Evolutionary conservation across 92 coral and sea anemone species (phyloP), one percentile per base, ranked within the genome.

Genomic region (Paramuricea clavata): DNA sequence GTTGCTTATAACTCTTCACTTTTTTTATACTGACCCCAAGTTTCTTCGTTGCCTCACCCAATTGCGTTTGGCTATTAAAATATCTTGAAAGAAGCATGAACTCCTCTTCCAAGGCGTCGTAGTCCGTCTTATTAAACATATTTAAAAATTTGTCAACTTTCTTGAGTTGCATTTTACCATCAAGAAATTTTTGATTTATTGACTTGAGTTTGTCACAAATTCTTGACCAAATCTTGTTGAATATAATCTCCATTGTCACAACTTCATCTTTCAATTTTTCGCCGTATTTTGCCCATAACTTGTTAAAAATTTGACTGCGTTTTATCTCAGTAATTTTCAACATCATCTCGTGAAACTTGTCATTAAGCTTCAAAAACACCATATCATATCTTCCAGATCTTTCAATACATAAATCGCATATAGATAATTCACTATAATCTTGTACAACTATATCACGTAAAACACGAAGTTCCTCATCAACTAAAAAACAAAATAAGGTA

Each of bases 221-320:
- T 39, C 10, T 39, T 39, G 44, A 39, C 44, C 44, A 39, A 39
- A 39, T 39, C 44, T 4, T 39, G 44, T 68, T 71, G 35, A 77
- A 42, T 12, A 95, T 87, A 33, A 49, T 88, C 21, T 91, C 89
- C 49, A 95, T 36, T 17, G 67, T 62, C 27, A 93, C 73, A 12
- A 47, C 62, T 22, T 1, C 65, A 23, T 76, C 59, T 13, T 62
- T 32, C 26, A 85, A 81, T 44, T 92, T 81, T 30, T 64, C 49
- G n/a, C 95, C 85, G 16, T 69, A 73, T 23, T 85, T 74, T 15
- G 28, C 72, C 98, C 98, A 95, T 33, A 93, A 75, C 16, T 67
- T 77, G 57, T 61, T 91, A 39, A 95, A 91, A 17, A 95, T 67
- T 21, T 27, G 56, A 64, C 97, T 93, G 88, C 81, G 25, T 32